Percentiles rank a stretch among this genome's conserved stretches.
Evolutionary conservation across 2,113 vertebrate species (phyloP).

Genomic region (Panthera leo): DNA sequence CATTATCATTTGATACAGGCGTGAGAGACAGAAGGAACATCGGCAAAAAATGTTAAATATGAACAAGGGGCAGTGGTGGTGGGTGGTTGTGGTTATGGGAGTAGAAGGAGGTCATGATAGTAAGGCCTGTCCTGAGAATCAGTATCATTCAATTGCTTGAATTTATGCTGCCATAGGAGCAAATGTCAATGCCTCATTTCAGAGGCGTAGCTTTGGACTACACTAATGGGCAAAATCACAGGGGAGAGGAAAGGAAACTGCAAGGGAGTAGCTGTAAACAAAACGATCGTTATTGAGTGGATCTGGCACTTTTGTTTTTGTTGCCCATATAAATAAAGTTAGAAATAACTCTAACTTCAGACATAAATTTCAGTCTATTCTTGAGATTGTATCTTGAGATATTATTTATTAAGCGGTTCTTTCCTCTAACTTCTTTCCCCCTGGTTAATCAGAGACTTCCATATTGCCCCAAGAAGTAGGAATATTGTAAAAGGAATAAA

Average conservation of each 20-base stretch:
- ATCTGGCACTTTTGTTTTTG: not conserved
- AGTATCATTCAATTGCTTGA: not conserved
- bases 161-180: not conserved
- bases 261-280: not conserved
- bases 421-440: not conserved
- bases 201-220: not conserved
- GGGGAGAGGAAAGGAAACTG: not conserved
- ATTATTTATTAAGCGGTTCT: not conserved
- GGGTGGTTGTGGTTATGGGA: not conserved
- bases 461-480: not conserved
- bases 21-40: not conserved
- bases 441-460: not conserved
- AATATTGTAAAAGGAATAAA: not conserved
- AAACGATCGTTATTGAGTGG: not conserved
- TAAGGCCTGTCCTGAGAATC: not conserved
- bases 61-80: not conserved
- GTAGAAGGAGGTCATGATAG: not conserved
- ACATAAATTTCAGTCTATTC: not conserved
- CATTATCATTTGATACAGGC: not conserved
- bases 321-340: not conserved
- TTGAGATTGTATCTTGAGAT: not conserved
- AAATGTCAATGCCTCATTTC: not conserved
- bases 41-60: not conserved
- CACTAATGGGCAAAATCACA: not conserved
- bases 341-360: not conserved